Evolutionary conservation across 92 coral and sea anemone species (phyloP), one percentile per base, ranked within the genome.

Genomic region (Desmophyllum pertusum): DNA sequence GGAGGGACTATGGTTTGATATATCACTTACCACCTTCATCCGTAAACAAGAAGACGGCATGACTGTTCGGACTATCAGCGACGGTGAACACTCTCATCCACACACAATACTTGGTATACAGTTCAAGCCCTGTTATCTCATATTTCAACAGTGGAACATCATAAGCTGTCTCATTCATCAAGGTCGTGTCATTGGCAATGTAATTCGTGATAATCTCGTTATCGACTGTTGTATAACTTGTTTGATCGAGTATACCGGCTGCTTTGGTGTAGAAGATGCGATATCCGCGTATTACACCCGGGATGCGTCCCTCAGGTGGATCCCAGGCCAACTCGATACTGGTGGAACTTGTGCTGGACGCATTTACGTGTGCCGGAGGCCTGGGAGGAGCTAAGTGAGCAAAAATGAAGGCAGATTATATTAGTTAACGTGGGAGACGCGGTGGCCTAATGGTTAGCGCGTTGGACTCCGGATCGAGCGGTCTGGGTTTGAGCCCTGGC

Each of bases 11-110:
- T 57, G 64, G 15, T 57, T 57, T 15, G 7, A 0, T 17, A 67
- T 4, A 14, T 41, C 23, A 23, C 79, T 75, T 9, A 75, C 79
- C 64, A 11, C 36, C 79, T 52, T 75, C 79, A 51, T 53, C 65
- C 5, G 79, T 75, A 31, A 18, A 1, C 36, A 35, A 15, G 14
- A 39, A 75, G 31, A 75, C 65, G 2, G 79, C 63, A 25, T 52
- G 59, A 3, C 79, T 75, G 37, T 75, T 50, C 15, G 79, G 79
- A 50, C 79, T 53, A 19, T 75, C 79, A 53, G 31, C 25, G 14
- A 75, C 25, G 19, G 79, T 75, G 29, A 51, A 75, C 21, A 27
- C 65, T 30, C 65, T 75, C 6, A 75, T 11, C 79, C 79, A 75
- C 65, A 75, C 31, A 31, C 39, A 75, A 37, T 75, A 75, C n/a